A percentile compares a stretch with the other conserved stretches of the same genome.
These are phyloP conservation scores for Tetheella fluctuosa DNA, from an alignment of 2,888 invertebrate genomes.

Conservation along the genomic window DNA sequence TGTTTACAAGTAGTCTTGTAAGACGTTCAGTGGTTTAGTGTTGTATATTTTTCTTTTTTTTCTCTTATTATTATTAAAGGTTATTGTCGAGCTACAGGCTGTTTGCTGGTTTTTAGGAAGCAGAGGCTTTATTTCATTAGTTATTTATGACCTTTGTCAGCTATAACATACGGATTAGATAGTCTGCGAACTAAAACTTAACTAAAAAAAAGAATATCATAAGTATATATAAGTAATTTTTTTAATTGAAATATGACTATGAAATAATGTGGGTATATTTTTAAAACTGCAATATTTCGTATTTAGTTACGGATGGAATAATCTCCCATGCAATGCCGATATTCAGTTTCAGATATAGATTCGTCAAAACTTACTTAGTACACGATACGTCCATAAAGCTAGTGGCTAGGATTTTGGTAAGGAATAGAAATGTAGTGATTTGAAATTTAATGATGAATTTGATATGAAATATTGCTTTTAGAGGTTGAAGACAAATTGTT, in stretches of 20 bases:
- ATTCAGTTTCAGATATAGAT: neutral
- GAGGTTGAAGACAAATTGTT: neutral
- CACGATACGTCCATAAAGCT: conserved; percentile 2
- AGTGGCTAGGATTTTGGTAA: neutral
- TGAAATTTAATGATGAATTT: neutral
- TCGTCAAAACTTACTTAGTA: neutral
- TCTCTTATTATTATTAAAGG: conserved; percentile 8
- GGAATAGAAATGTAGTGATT: neutral
- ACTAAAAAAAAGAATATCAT: too few relatives aligned
- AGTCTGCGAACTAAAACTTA: neutral
- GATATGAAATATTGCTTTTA: neutral
- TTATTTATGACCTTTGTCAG: conserved; percentile 18
- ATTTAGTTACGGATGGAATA: neutral
- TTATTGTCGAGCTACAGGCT: conserved; percentile 13
- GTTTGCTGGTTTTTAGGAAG: conserved; percentile 17
- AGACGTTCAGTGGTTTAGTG: conserved; percentile 45
- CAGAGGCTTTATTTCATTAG: neutral
- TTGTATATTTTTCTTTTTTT: conserved; percentile 33
- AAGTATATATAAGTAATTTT: too few relatives aligned
- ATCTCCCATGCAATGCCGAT: neutral
- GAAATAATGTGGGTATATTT: neutral
- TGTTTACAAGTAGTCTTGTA: conserved; percentile 70
- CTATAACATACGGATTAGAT: neutral
- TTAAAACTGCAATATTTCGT: neutral
- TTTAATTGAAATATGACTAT: too few relatives aligned